Conservation (phyloP, 2,888 invertebrate species). For the Biston stratarius region DNA sequence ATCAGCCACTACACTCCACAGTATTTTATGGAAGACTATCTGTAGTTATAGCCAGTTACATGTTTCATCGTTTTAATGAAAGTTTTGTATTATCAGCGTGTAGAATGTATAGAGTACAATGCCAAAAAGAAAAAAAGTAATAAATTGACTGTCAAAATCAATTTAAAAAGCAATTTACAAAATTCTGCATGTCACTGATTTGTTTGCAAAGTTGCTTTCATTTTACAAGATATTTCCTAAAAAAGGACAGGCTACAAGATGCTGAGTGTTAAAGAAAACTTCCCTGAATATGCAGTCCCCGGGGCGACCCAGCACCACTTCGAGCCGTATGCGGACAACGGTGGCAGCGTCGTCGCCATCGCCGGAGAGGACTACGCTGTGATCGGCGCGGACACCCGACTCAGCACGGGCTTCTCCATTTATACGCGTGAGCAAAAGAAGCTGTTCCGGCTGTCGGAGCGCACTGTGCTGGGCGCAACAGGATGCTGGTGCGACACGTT, state of each 20-base stretch:
- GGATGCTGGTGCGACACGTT: constrained; percentile 99
- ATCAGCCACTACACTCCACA: too few species aligned
- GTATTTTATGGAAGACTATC: too few species aligned
- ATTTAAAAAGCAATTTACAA: constrained; percentile 9
- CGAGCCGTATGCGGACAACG: constrained; percentile 84
- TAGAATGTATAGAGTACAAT: too few species aligned
- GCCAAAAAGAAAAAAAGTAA: too few species aligned
- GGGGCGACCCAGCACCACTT: constrained; percentile 83
- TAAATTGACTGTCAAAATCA: not conserved
- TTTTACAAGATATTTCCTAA: constrained; percentile 4
- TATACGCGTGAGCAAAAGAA: constrained; percentile 96
- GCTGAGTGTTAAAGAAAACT: constrained; percentile 70
- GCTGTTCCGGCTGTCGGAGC: constrained; percentile 92
- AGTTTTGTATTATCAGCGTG: too few species aligned
- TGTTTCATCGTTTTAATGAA: too few species aligned
- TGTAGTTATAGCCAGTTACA: too few species aligned
- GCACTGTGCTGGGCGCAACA: constrained; percentile 96
- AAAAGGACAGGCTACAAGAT: constrained; percentile 52
- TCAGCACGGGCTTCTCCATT: constrained; percentile 96
- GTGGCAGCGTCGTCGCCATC: constrained; percentile 97
- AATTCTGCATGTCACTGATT: constrained; percentile 70
- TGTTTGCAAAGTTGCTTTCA: constrained; percentile 16
- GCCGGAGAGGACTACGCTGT: constrained; percentile 98
- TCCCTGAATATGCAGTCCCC: constrained; percentile 82
- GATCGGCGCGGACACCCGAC: constrained; percentile 97